These are phyloP conservation scores for Ooceraea biroi DNA, from an alignment of 1,140 invertebrate species.

Conservation along the genomic window DNA sequence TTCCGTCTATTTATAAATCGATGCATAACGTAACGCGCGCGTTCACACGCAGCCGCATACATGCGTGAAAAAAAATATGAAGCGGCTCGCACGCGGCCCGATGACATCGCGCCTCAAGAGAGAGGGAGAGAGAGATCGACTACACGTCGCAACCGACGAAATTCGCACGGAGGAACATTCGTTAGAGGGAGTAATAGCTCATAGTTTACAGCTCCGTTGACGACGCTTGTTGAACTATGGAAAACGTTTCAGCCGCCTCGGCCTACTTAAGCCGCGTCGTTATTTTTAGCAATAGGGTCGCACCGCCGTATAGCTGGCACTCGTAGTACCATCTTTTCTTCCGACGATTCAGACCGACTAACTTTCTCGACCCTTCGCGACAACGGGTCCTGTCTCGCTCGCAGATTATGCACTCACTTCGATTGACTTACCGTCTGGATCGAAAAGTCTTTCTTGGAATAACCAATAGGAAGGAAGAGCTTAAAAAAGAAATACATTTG, in stretches of 20 bases:
- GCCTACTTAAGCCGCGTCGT: constrained; percentile 77
- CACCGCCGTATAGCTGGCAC: constrained; percentile 65
- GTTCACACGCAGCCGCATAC: not conserved
- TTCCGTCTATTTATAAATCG: constrained; percentile 80
- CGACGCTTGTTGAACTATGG: constrained; percentile 76
- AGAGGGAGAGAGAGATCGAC: not conserved
- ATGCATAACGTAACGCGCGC: constrained; percentile 42
- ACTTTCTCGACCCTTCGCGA: constrained; percentile 34
- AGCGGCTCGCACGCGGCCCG: constrained; percentile 5
- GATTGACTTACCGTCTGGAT: no score
- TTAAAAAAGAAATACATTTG: no score
- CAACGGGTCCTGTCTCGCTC: not conserved
- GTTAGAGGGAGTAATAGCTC: not conserved
- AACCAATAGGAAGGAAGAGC: no score
- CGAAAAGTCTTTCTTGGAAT: no score
- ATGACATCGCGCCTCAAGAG: constrained; percentile 36
- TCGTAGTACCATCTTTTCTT: constrained; percentile 63
- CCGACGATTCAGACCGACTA: constrained; percentile 39
- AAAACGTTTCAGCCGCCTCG: constrained; percentile 78
- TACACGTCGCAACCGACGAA: constrained; percentile 55
- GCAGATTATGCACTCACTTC: no score
- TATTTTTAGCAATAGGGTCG: constrained; percentile 83
- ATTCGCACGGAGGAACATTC: constrained; percentile 34
- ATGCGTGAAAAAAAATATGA: not conserved
- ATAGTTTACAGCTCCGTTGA: constrained; percentile 55